These are phyloP conservation scores for Panagrolaimus sp. DNA, from an alignment of 1,140 invertebrate genomes.

Conservation along the genomic window DNA sequence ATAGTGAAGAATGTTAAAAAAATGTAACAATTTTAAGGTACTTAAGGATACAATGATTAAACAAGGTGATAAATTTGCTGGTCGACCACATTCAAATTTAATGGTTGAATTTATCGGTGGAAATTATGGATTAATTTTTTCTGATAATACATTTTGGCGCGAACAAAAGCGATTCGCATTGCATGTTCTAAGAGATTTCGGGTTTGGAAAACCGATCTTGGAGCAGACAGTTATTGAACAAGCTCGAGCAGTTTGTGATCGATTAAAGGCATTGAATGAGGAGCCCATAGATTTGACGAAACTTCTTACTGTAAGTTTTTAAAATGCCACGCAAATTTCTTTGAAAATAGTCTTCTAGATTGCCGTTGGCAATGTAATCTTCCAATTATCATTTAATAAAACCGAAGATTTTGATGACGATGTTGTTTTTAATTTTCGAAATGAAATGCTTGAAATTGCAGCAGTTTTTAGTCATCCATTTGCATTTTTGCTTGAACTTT, in stretches of 20 bases:
- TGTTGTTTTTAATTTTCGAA: too few relatives aligned
- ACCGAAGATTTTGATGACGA: too few relatives aligned
- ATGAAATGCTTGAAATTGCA: too few relatives aligned
- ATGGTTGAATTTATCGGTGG: not conserved
- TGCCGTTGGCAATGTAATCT: too few relatives aligned
- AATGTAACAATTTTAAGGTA: not conserved
- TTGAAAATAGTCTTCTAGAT: too few relatives aligned
- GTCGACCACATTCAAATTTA: not conserved
- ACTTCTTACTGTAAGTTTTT: not conserved
- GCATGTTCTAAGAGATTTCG: slow-evolving; percentile 23
- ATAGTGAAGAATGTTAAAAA: too few relatives aligned
- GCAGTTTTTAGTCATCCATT: too few relatives aligned
- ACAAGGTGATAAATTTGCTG: not conserved
- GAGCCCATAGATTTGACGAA: not conserved
- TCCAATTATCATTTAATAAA: too few relatives aligned
- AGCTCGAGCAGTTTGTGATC: too few relatives aligned
- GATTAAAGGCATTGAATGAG: slow-evolving; percentile 10
- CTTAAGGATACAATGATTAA: not conserved
- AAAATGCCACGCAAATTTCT: not conserved
- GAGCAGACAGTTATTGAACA: not conserved
- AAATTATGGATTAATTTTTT: not conserved
- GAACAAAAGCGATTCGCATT: not conserved
- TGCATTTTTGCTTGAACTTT: too few relatives aligned
- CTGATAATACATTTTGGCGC: not conserved
- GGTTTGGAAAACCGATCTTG: slow-evolving; percentile 32